Evolutionary conservation across 2,888 invertebrate genomes (phyloP).

Genomic region (Halocaridina rubra): DNA sequence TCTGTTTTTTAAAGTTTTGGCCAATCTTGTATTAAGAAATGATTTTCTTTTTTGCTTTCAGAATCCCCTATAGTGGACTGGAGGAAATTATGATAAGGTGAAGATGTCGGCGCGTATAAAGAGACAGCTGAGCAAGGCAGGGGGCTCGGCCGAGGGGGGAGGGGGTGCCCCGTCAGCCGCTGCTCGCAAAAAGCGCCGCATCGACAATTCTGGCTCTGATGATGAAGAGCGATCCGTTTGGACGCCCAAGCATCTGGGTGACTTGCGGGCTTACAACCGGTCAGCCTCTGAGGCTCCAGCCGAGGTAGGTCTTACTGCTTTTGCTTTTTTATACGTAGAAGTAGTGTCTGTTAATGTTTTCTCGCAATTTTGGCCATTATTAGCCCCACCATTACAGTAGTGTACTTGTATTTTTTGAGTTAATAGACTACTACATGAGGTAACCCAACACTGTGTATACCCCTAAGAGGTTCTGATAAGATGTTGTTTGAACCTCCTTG

Average conservation of each 20-base stretch:
- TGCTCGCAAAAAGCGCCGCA: conserved; percentile 51
- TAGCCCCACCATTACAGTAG: too few relatives aligned
- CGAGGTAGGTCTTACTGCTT: conserved; percentile 47
- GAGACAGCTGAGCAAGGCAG: conserved; percentile 59
- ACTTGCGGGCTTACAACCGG: conserved; percentile 63
- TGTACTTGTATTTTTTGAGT: too few relatives aligned
- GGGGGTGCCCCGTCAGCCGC: conserved; percentile 50
- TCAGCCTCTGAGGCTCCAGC: conserved; percentile 64
- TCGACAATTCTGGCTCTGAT: conserved; percentile 58
- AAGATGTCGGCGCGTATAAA: conserved; percentile 57
- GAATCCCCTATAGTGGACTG: conserved; percentile 46
- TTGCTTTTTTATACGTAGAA: too few relatives aligned
- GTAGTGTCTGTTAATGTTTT: too few relatives aligned
- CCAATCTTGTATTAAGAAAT: not conserved
- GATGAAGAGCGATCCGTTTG: conserved; percentile 62
- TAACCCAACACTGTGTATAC: too few relatives aligned
- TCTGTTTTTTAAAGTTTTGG: not conserved
- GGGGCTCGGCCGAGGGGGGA: conserved; percentile 44
- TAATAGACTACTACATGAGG: too few relatives aligned
- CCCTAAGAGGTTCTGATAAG: too few relatives aligned
- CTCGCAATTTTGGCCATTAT: too few relatives aligned
- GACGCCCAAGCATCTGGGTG: conserved; percentile 64
- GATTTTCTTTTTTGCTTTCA: not conserved
- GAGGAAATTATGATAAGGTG: conserved; percentile 49
- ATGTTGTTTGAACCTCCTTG: too few relatives aligned